Percentiles rank a stretch among this genome's conserved stretches.
Evolutionary conservation across 2,888 invertebrate genomes (phyloP).

Genomic region (Ennomos quercinarius): DNA sequence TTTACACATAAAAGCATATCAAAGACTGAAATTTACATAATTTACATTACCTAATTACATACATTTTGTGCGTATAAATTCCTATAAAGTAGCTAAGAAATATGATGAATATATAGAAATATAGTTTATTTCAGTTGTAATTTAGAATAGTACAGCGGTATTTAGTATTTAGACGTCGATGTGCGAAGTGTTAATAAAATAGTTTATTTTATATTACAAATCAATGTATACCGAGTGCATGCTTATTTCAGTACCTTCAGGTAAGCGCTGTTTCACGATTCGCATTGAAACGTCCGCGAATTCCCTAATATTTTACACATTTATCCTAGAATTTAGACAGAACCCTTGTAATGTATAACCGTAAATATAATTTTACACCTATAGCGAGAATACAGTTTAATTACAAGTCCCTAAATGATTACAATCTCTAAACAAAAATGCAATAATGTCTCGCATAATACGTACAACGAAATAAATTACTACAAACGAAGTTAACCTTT

Average conservation of each 20-base stretch:
- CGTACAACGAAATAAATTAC: slow-evolving; percentile 73
- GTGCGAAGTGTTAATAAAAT: slow-evolving; percentile 11
- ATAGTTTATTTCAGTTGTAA: not conserved
- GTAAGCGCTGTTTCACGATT: slow-evolving; percentile 13
- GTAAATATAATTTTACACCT: slow-evolving; percentile 57
- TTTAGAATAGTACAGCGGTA: not conserved
- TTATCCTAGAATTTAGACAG: slow-evolving; percentile 43
- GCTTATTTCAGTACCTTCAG: slow-evolving; percentile 10
- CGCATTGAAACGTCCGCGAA: not conserved
- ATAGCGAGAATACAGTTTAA: slow-evolving; percentile 63
- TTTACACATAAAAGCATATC: slow-evolving; percentile 30
- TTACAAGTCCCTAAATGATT: slow-evolving; percentile 68
- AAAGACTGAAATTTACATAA: slow-evolving; percentile 66
- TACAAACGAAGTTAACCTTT: slow-evolving; percentile 59
- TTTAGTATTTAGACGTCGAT: slow-evolving; percentile 6
- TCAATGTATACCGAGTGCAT: slow-evolving; percentile 19
- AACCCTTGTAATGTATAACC: slow-evolving; percentile 43
- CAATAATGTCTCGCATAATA: slow-evolving; percentile 64
- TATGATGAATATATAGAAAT: slow-evolving; percentile 22
- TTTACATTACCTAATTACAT: slow-evolving; percentile 60
- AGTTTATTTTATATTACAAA: slow-evolving; percentile 38
- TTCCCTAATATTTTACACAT: slow-evolving; percentile 33
- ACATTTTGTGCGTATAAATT: slow-evolving; percentile 47
- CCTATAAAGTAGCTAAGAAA: slow-evolving; percentile 20
- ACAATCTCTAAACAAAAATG: slow-evolving; percentile 74